Percentiles rank a stretch among this genome's conserved stretches.
Evolutionary conservation across 2,113 vertebrate species (phyloP).

Genomic region (Cryptoleucopteryx plumbea): DNA sequence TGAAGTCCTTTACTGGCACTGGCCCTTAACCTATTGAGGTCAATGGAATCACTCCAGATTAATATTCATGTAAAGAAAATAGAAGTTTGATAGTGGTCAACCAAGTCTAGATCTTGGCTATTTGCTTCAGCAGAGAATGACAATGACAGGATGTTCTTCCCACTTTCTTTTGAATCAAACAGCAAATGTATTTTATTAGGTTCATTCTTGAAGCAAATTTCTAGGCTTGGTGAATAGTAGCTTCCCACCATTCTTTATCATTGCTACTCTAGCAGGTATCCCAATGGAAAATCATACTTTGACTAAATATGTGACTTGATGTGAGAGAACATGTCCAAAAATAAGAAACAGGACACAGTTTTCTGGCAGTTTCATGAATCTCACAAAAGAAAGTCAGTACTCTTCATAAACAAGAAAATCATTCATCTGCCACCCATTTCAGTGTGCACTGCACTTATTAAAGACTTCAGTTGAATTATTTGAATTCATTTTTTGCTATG

Average conservation of each 20-base stretch:
- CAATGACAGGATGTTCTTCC: not conserved
- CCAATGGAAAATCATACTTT: not conserved
- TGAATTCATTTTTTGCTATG: slow-evolving; percentile 34
- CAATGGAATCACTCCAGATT: not conserved
- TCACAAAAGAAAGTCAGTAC: slow-evolving; percentile 41
- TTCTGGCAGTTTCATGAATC: slow-evolving; percentile 36
- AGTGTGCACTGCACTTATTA: slow-evolving; percentile 8
- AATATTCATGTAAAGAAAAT: not conserved
- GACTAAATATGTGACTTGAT: not conserved
- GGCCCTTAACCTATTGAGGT: not conserved
- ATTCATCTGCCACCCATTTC: slow-evolving; percentile 26
- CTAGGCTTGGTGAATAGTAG: not conserved
- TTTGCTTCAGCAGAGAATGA: not conserved
- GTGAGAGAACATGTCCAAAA: not conserved
- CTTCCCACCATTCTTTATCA: not conserved
- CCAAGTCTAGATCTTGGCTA: not conserved
- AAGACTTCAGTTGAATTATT: slow-evolving; percentile 32
- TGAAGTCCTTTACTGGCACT: not conserved
- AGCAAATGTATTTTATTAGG: not conserved
- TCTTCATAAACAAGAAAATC: slow-evolving; percentile 4
- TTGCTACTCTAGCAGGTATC: not conserved
- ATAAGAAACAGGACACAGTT: not conserved
- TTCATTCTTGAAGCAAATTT: not conserved
- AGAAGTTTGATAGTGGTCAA: not conserved
- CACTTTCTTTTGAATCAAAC: not conserved